Evolutionary conservation across 2,888 invertebrate genomes (phyloP).

Genomic region (Lymantria monacha): DNA sequence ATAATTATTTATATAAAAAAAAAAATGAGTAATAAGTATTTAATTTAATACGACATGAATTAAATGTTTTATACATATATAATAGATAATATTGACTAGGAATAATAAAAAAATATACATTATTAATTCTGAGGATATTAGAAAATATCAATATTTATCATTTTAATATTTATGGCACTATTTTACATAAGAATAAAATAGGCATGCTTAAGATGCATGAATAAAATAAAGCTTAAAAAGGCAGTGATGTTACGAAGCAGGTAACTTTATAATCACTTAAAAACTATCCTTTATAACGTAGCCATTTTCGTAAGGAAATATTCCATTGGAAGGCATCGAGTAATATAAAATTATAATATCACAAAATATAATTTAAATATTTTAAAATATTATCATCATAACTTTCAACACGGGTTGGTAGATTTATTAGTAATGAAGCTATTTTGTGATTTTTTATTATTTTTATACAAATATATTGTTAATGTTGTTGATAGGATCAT

Average conservation of each 20-base stretch:
- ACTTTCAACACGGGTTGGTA: conserved; percentile 31
- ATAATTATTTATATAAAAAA: conserved; percentile 39
- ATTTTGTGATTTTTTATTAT: conserved; percentile 37
- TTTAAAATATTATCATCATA: conserved; percentile 30
- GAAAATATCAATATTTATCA: conserved; percentile 25
- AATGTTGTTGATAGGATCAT: conserved; percentile 50
- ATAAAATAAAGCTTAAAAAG: conserved; percentile 56
- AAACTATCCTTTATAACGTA: conserved; percentile 35
- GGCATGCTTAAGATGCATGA: conserved; percentile 55
- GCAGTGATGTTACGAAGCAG: conserved; percentile 50
- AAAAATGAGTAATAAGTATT: conserved; percentile 38
- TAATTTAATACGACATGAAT: conserved; percentile 30
- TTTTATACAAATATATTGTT: conserved; percentile 47
- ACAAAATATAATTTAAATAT: conserved; percentile 44
- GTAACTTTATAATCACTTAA: conserved; percentile 15
- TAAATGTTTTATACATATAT: conserved; percentile 16
- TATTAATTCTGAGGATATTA: conserved; percentile 43
- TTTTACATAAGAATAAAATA: conserved; percentile 70
- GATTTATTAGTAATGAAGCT: conserved; percentile 14
- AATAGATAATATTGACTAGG: conserved; percentile 63
- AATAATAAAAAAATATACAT: conserved; percentile 45
- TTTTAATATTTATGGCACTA: conserved; percentile 66
- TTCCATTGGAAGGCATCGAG: conserved; percentile 28
- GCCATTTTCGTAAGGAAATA: conserved; percentile 36
- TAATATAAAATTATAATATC: conserved; percentile 48